Evolutionary conservation across 2,888 invertebrate species (phyloP), one percentile per base, ranked within the genome.

Genomic region (Drosophila mayaguana): DNA sequence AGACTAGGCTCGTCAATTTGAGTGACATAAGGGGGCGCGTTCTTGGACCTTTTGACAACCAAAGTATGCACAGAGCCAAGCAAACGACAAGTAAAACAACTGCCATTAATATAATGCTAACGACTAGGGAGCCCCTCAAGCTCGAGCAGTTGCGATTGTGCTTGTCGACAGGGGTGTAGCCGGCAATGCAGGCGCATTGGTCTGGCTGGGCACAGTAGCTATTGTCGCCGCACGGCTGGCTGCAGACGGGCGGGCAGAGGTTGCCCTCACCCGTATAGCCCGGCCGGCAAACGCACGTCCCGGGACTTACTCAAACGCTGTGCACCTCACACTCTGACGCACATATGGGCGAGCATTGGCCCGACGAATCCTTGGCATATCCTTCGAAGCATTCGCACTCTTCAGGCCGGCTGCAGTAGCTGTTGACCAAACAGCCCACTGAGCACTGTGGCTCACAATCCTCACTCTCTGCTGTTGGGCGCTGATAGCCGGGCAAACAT

Each of bases 161-260:
- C 3, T 1, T 3, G 46, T 68, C 50, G 36, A 28, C 20, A 2
- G 43, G 2, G 2, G 2, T 51, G n/a, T 22, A 64, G 16, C 80
- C 77, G 2, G 11, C 0, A 2, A 38, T 0, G 42, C 76, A 80
- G 5, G 40, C 46, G 40, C 76, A 80, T 25, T 38, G 25, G 0
- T 65, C 55, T 11, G 80, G 71, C 50, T 8, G 16, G 8, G 12
- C n/a, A 16, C 78, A 80, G 40, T 67, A 71, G 48, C 80, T 75
- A 14, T 78, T 75, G 11, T 51, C 56, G 5, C 64, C 72, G 25
- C 80, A 81, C 11, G 18, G 20, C 0, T 2, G 8, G 14, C 38
- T 45, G 55, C 83, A 83, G 0, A 46, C n/a, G 18, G 84, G 80
- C 14, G 2, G 2, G 53, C 83, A 74, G 25, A n/a, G 6, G 40